Evolutionary conservation across 2,888 invertebrate genomes (phyloP), one percentile per base, ranked within the genome.

Genomic region (Eretmocerus hayati): DNA sequence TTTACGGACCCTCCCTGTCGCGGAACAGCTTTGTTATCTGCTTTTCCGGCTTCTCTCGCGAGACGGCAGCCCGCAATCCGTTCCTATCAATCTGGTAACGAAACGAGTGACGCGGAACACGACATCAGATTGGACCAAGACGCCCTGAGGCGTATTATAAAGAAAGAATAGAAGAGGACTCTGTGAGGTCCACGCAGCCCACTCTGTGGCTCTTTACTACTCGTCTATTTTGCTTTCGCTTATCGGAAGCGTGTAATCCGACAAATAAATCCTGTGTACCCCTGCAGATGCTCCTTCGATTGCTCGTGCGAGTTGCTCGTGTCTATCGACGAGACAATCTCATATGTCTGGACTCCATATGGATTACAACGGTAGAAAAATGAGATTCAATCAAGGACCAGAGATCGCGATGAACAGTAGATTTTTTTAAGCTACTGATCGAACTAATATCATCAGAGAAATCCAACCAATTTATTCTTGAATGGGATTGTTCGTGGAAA

Each of bases 181-280:
- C 4, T 3, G 31, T 26, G 26, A 36, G 37, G 18, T 22, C 20
- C n/a, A 22, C 46, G 39, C 26, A 38, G 21, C 32, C 35, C 30
- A 50, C 43, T 21, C 15, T 5, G 9, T 11, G 23, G 37, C 44
- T 21, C 18, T 11, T 11, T 20, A 22, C 42, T 45, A 48, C 40
- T 52, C 47, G 44, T 59, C 60, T 58, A 61, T 62, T 61, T 59
- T 62, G 59, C 61, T 61, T 60, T 59, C 59, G 58, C 61, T 64
- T 62, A 62, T 64, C 62, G 59, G 59, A 53, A 53, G 52, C 59
- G 55, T 59, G 62, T 64, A 61, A 62, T 62, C 61, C 61, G 50
- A 56, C 56, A 62, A 60, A 62, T 63, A 61, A 62, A 62, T 64
- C 61, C 62, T 60, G 58, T 60, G 60, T 58, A 55, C n/a, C n/a